These are phyloP conservation scores for Strigamia crassipes DNA, from an alignment of 2,888 invertebrate species.

Conservation along the genomic window DNA sequence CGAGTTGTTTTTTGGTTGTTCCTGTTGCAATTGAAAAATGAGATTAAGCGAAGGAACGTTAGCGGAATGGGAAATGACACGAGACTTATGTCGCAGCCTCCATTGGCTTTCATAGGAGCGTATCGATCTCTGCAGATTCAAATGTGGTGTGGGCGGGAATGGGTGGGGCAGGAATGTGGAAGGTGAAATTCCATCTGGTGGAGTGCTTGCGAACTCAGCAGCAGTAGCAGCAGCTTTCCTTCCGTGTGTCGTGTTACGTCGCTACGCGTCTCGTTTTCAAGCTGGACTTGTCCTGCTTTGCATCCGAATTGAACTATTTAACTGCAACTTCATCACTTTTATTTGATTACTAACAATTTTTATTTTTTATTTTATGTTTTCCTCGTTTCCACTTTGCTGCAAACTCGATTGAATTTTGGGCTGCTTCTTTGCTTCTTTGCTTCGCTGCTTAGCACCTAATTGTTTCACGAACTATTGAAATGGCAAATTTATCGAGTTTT, in stretches of 20 bases:
- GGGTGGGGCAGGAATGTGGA: not conserved
- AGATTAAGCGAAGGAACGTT: slow-evolving; percentile 6
- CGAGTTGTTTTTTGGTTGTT: not conserved
- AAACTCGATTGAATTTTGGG: too few species aligned
- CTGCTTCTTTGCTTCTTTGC: too few species aligned
- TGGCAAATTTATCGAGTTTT: too few species aligned
- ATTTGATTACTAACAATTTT: not conserved
- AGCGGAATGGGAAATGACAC: slow-evolving; percentile 31
- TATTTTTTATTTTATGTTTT: not conserved
- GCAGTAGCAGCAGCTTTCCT: not conserved
- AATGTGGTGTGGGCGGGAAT: slow-evolving; percentile 9
- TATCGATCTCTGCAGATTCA: slow-evolving; percentile 32
- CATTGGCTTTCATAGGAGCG: slow-evolving; percentile 37
- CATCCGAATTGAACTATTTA: slow-evolving; percentile 17
- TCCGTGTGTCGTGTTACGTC: not conserved
- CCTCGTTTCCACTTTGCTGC: too few species aligned
- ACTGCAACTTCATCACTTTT: not conserved
- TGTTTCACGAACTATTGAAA: too few species aligned
- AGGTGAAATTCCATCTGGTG: slow-evolving; percentile 38
- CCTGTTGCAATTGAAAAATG: slow-evolving; percentile 26
- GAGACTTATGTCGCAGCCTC: slow-evolving; percentile 35
- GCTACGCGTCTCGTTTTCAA: not conserved
- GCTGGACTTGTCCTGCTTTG: not conserved
- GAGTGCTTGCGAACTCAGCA: slow-evolving; percentile 32
- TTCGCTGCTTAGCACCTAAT: too few species aligned